Base-by-base conservation (phyloP, 2,888 invertebrate species). In the Oscheius sp. region DNA sequence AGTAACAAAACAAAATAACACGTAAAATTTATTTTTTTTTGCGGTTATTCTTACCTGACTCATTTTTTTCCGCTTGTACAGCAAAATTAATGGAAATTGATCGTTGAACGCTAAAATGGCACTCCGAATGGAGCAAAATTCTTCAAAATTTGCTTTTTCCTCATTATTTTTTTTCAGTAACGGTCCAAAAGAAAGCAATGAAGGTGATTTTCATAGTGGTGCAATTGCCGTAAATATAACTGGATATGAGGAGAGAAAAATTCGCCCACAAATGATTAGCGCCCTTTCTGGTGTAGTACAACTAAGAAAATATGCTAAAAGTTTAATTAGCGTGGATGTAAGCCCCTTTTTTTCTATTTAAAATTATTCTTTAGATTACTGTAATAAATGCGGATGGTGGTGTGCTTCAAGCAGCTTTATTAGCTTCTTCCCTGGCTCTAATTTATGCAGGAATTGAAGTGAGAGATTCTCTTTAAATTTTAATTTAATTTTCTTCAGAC, bases 361-460 rank as follows among this genome's bases (percentile, higher is more conserved):
- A 35, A 35, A 21, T 12, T n/a, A 16, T 16, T 41, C 46, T 70
- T 12, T n/a, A 77, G 75, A 35, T 81, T 1, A 78, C 81, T 13
- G 76, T 83, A 3, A 18, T 83, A 2, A 70, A 78, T 2, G 76
- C 75, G n/a, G 80, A 78, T 59, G 81, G 81, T 12, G 83, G 83
- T 12, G 77, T 77, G 21, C 73, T 83, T 3, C 61, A 78, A 12
- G 72, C 78, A 0, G 76, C 76, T 0, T 56, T 83, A 5, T 46
- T 70, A 9, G 80, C 80, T 9, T 68, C 74, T 2, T 68, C 81
- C 0, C 64, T 83, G 9, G 81, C 83, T 7, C n/a, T 83, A 1
- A 75, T 80, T 18, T 78, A 80, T 55, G 77, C 81, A 13, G 79
- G 81, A 70, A 79, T 81, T 35, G 79, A 81, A 71, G 77, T 77